Conservation (phyloP, 2,888 invertebrate genomes). For the Dasysyrphus albostriatus region DNA sequence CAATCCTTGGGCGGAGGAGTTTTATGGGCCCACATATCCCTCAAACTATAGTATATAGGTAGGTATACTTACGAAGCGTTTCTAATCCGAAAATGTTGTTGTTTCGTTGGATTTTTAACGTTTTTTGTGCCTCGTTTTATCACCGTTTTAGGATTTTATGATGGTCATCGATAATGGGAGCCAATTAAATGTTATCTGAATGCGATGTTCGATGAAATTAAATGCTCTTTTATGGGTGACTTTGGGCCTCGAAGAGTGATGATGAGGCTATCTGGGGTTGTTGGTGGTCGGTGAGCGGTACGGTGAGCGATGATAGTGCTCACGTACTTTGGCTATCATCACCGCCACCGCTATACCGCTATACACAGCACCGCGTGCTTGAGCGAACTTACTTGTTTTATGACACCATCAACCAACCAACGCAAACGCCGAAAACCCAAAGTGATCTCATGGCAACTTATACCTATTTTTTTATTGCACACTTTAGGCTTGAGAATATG, state of each 20-base stretch:
- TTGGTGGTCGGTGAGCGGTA: background rate
- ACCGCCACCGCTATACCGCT: background rate
- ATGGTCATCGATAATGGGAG: constrained; percentile 70
- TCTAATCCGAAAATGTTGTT: constrained; percentile 48
- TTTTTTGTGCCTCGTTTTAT: constrained; percentile 54
- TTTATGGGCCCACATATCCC: constrained; percentile 50
- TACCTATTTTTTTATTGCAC: constrained; percentile 37
- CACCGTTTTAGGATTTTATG: constrained; percentile 69
- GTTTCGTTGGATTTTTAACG: constrained; percentile 9
- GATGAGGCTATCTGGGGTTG: constrained; percentile 38
- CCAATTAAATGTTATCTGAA: constrained; percentile 68
- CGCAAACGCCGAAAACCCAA: background rate
- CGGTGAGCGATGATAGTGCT: background rate
- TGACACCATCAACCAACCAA: constrained; percentile 16
- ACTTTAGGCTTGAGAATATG: constrained; percentile 40
- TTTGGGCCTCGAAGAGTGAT: constrained; percentile 50
- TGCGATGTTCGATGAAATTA: constrained; percentile 69
- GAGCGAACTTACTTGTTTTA: constrained; percentile 30
- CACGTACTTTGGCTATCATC: constrained; percentile 17
- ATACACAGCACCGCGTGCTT: background rate
- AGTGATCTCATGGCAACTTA: constrained; percentile 13
- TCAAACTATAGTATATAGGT: background rate
- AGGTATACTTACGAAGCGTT: constrained; percentile 12
- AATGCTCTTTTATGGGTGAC: constrained; percentile 66
- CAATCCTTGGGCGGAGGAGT: constrained; percentile 45